Base-by-base conservation (phyloP, 2,888 invertebrate genomes). In the Quadroppia sp. region DNA sequence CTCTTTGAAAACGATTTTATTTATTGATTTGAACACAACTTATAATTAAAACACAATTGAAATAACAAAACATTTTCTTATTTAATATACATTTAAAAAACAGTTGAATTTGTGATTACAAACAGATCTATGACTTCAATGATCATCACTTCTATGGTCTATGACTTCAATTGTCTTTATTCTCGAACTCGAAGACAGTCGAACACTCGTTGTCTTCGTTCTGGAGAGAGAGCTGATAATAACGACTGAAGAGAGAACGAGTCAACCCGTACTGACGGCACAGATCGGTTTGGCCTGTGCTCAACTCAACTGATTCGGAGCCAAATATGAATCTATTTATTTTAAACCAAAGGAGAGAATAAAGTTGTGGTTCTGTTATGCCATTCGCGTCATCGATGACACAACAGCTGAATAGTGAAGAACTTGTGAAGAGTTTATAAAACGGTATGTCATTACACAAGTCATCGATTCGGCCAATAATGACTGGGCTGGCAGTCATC, bases 261-360 rank as follows among this genome's bases (percentile, higher is more conserved):
- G 30, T 20, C 15, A 59, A 59, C 9, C 59, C 59, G 13, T 30
- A n/a, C 13, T 23, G 28, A 9, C 4, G 17, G 17, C 28, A 59
- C 4, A 59, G 28, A 15, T 59, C 59, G 25, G 25, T 30, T 1
- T 28, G 6, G 17, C 17, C 53, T 20, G 23, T 7, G 28, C 4
- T 30, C 3, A 13, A 25, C 9, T 59, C 59, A 32, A 28, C 28
- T 1, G n/a, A 59, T 30, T 59, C 25, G 9, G 59, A 4, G 17
- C 25, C 30, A 1, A 59, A 59, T 20, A 59, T 59, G 32, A 59
- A 59, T 59, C 30, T 59, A 11, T 59, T 59, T 7, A 59, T 59
- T 30, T 30, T 30, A 59, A 30, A 59, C 59, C 59, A 59, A 59
- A 59, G 30, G 17, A 59, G 59, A 6, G 59, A 59, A 32, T 59